Evolutionary conservation across 2,888 invertebrate genomes (phyloP), one percentile per base, ranked within the genome.

Genomic region (Synergus gifuensis): DNA sequence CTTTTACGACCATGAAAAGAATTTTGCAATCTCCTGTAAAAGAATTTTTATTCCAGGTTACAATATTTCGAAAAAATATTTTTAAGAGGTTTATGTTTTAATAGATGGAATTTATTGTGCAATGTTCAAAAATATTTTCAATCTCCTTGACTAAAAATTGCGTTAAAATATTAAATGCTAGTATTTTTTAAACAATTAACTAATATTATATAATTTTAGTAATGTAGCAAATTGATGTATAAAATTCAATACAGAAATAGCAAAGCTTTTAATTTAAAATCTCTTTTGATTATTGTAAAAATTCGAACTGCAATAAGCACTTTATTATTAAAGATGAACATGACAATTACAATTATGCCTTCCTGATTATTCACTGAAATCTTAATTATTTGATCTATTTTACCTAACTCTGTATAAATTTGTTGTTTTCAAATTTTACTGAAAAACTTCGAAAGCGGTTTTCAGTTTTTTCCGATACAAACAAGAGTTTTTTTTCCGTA

Each of bases 21-120:
- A 67, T 67, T 14, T 67, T 67, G 67, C 67, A 67, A 67, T 67
- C 12, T 67, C 22, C 67, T 22, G 11, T 22, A 22, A 44, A 46
- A 44, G 44, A 12, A 11, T 67, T 67, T 67, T 42, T 18, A 49
- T 49, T 18, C 4, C 8, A 58, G 4, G 3, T n/a, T 4, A 4
- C 0, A 18, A 18, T 18, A 58, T 58, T 18, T 58, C 7, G 16
- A 18, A 18, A 18, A n/a, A n/a, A 58, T n/a, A 18, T 9, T 58
- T 2, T 58, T 58, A 3, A 5, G 18, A 18, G 9, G 9, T 18
- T 18, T 58, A 9, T 9, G 11, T 11, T 4, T 58, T 3, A 58
- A 0, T 18, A 16, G 11, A 18, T n/a, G 11, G 8, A 9, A 18
- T 9, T 2, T 9, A 54, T 58, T 58, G 9, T 18, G n/a, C 4